Base-by-base conservation (phyloP, 2,113 vertebrate genomes). In the Laterallus jamaicensis region DNA sequence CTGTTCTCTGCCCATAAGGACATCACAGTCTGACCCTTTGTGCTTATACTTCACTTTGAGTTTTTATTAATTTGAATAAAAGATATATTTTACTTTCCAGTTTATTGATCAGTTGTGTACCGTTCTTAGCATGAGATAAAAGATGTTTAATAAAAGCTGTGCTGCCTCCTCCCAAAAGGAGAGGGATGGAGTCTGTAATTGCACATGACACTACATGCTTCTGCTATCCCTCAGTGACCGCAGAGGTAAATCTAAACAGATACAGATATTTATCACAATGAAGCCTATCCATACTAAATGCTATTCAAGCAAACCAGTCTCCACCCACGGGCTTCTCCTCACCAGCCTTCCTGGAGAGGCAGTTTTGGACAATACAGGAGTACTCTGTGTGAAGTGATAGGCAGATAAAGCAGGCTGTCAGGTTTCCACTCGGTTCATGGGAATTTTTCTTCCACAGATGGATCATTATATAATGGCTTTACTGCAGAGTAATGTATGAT, bases 391-490 rank as follows among this genome's bases (percentile, higher is more conserved):
- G 49, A 85, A 92, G 28, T 35, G 59, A 52, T 2, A 67, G 19
- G 17, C 58, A 89, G 16, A 21, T 77, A 77, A 68, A 42, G 60
- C 47, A 9, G 28, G 40, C 40, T 4, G 1, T 37, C 20, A 28
- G 49, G 74, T 67, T 75, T 64, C 35, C 21, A 14, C 3, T 28
- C 56, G 42, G 15, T 21, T 49, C 49, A 44, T 20, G 11, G 26
- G 9, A 69, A 47, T 59, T 76, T 89, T 81, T 69, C 37, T 89
- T 76, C 29, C 59, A 86, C 31, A 78, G 59, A 63, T 62, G 54
- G 58, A 29, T 66, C 69, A 40, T 92, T 93, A 88, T 74, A 62
- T 90, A 91, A 90, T 77, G 92, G 26, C 59, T 87, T 88, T 95
- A 79, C 70, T 90, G 37, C 47, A 79, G 21, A 83, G 35, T 50